These are phyloP conservation scores for Borostomias antarcticus DNA, from an alignment of 2,797 vertebrate genomes.

Conservation along the genomic window DNA sequence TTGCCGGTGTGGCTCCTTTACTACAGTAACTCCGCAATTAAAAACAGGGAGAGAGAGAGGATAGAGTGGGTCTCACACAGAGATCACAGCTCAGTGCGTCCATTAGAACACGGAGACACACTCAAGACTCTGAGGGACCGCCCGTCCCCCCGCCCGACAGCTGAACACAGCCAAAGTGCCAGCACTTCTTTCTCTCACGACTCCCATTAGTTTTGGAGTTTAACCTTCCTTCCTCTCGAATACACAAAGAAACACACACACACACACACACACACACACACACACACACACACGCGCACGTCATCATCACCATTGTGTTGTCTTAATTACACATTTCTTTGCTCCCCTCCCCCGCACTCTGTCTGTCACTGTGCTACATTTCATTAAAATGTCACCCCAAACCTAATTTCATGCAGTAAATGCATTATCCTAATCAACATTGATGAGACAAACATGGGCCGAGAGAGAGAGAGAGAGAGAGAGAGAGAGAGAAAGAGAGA, in stretches of 20 bases:
- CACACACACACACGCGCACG: slow-evolving; percentile 4
- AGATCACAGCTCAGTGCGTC: background rate
- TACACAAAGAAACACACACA: slow-evolving; percentile 20
- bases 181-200: slow-evolving; percentile 11
- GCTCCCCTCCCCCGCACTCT: slow-evolving; percentile 30
- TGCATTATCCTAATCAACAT: slow-evolving; percentile 66
- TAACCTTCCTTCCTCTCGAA: slow-evolving; percentile 8
- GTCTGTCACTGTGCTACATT: slow-evolving; percentile 45
- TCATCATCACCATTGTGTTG: slow-evolving; percentile 27
- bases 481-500: slow-evolving; percentile 7
- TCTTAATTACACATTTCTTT: slow-evolving; percentile 27
- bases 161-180: slow-evolving; percentile 28
- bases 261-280: slow-evolving; percentile 6
- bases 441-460: slow-evolving; percentile 49
- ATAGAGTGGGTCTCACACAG: slow-evolving; percentile 12
- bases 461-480: slow-evolving; percentile 10
- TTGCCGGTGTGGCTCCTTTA: no score
- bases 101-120: slow-evolving; percentile 8
- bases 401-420: slow-evolving; percentile 69
- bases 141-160: slow-evolving; percentile 15
- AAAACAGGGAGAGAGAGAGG: background rate
- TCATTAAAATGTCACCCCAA: slow-evolving; percentile 55
- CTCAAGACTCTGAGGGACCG: slow-evolving; percentile 22
- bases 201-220: background rate
- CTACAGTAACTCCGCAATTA: no score